Percentiles rank a stretch among this genome's conserved stretches.
Conservation (phyloP, 2,113 vertebrate species). For the Galemys pyrenaicus region DNA sequence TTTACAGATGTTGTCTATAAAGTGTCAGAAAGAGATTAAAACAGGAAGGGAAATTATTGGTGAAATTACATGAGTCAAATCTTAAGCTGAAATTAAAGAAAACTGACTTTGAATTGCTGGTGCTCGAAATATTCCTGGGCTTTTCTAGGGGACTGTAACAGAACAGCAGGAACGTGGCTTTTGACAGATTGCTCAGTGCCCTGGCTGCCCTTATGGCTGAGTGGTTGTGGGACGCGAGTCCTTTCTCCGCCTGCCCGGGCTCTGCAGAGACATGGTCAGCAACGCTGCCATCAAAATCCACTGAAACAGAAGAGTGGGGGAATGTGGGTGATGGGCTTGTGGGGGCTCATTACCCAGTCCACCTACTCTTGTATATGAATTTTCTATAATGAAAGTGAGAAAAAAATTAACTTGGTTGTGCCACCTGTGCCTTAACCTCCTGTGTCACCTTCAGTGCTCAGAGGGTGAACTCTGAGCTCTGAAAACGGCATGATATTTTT, state of each 20-base stretch:
- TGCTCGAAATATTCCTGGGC: not conserved
- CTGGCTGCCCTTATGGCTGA: not conserved
- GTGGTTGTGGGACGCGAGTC: not conserved
- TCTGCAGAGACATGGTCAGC: not conserved
- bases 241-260: not conserved
- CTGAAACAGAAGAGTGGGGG: not conserved
- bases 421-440: not conserved
- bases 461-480: not conserved
- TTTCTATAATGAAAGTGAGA: not conserved
- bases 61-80: not conserved
- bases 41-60: not conserved
- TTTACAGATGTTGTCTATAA: not conserved
- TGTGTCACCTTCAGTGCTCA: fast-evolving
- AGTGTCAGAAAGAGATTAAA: not conserved
- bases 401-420: not conserved
- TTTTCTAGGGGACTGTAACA: not conserved
- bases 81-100: not conserved
- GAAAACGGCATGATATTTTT: not conserved
- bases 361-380: not conserved
- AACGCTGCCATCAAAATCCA: not conserved
- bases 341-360: not conserved
- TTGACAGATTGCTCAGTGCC: not conserved
- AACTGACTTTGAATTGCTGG: not conserved
- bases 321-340: not conserved
- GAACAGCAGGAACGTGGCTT: not conserved